A percentile compares a stretch with the other conserved stretches of the same genome.
Conservation (phyloP, 2,113 vertebrate species). For the Calonectris borealis region DNA sequence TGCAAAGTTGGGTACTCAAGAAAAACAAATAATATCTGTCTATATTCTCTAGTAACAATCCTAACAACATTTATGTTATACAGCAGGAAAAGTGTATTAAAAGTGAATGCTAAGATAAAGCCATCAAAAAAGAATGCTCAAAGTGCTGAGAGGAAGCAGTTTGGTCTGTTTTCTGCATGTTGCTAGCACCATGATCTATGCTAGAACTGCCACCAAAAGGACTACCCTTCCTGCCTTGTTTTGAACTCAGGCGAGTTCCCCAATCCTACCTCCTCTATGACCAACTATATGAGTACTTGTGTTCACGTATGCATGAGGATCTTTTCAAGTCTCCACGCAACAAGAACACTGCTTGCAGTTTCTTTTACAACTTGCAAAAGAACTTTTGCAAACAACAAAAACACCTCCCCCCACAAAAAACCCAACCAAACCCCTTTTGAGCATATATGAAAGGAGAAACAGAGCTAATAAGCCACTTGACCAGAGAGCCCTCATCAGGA, state of each 20-base stretch:
- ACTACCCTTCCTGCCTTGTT: neutral
- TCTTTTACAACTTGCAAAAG: neutral
- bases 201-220: neutral
- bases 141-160: neutral
- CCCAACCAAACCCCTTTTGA: neutral
- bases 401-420: neutral
- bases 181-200: neutral
- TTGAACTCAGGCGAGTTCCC: neutral
- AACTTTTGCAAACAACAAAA: neutral
- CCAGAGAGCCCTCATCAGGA: neutral
- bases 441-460: neutral
- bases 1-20: neutral
- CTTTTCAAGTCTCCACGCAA: neutral
- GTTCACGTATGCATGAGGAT: neutral
- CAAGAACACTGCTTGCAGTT: neutral
- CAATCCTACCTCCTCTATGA: neutral
- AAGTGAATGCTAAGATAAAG: neutral
- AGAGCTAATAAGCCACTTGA: neutral
- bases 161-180: neutral
- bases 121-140: neutral
- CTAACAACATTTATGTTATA: accelerated
- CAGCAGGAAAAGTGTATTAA: neutral
- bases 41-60: neutral
- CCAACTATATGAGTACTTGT: neutral
- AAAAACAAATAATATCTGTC: neutral